A percentile compares a stretch with the other conserved stretches of the same genome.
Conservation (phyloP, 1,140 invertebrate genomes). For the Aphidius ervi region DNA sequence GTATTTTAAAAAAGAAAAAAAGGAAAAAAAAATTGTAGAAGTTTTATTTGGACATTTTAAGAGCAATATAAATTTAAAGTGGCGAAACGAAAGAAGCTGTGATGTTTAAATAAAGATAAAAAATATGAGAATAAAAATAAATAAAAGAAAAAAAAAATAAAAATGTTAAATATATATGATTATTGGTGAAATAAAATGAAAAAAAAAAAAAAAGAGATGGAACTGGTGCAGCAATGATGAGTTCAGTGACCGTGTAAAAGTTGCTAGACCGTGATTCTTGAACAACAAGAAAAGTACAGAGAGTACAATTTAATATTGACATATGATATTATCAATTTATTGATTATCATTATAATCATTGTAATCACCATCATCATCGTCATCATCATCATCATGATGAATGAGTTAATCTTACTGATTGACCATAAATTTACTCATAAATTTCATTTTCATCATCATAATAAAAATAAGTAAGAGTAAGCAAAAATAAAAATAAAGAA, state of each 20-base stretch:
- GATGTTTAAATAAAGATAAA: not conserved
- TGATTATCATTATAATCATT: too few relatives aligned
- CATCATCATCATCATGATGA: not conserved
- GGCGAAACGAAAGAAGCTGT: too few relatives aligned
- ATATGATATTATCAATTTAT: too few relatives aligned
- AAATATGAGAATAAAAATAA: conserved; percentile 8
- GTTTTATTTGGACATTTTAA: too few relatives aligned
- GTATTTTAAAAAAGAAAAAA: too few relatives aligned
- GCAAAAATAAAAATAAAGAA: not conserved
- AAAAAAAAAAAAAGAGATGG: conserved; percentile 8
- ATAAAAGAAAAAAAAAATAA: not conserved
- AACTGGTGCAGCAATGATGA: conserved; percentile 19
- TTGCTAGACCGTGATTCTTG: conserved; percentile 41
- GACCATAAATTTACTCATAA: not conserved
- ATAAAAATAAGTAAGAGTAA: too few relatives aligned
- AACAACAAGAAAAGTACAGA: not conserved
- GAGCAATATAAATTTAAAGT: too few relatives aligned
- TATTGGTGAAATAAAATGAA: not conserved
- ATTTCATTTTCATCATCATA: not conserved
- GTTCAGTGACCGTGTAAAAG: conserved; percentile 42
- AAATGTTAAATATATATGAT: not conserved
- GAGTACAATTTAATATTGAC: too few relatives aligned
- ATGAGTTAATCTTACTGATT: not conserved
- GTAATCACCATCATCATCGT: too few relatives aligned
- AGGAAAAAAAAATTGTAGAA: too few relatives aligned